Evolutionary conservation across 2,113 vertebrate species (phyloP), one percentile per base, ranked within the genome.

Genomic region (Pomatorhinus ruficollis): DNA sequence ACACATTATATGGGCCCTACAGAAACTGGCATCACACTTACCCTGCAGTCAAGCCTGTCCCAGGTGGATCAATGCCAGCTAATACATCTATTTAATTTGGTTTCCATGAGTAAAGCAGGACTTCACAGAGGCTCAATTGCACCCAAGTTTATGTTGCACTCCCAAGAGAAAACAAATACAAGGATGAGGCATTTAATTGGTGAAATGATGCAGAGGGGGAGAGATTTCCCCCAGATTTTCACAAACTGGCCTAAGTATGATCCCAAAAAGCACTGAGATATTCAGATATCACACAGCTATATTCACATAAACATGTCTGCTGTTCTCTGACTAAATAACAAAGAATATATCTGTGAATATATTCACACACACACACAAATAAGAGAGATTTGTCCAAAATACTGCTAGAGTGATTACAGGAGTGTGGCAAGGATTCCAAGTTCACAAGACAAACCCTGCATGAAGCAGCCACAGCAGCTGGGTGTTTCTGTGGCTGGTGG

Each of bases 11-110:
- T 59, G 44, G 15, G 10, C 11, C 6, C 5, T n/a, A 35, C 13
- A 66, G 57, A 78, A 87, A 63, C 22, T 27, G 68, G 49, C 27
- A 35, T 45, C 35, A 25, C 33, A 40, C 53, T 20, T n/a, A 45
- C 24, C 44, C 35, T 66, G 9, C 45, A 52, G 40, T 49, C 52
- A 70, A 50, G 39, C 39, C 33, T 24, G n/a, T 52, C 30, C 44
- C 2, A 6, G 54, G 30, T 45, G 25, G 3, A 33, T 42, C 0
- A 0, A 13, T 83, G 42, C 15, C 59, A 66, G 20, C 30, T 93
- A n/a, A 52, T 27, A 27, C 18, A 56, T 28, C 49, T 17, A 31
- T 28, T 61, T 35, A 30, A 27, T 50, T 5, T 70, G 50, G 19
- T 45, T 74, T 28, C 28, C 42, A 39, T 24, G 50, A 61, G 37